Evolutionary conservation across 2,113 vertebrate species (phyloP).

Genomic region (Lethenteron camtschaticum): DNA sequence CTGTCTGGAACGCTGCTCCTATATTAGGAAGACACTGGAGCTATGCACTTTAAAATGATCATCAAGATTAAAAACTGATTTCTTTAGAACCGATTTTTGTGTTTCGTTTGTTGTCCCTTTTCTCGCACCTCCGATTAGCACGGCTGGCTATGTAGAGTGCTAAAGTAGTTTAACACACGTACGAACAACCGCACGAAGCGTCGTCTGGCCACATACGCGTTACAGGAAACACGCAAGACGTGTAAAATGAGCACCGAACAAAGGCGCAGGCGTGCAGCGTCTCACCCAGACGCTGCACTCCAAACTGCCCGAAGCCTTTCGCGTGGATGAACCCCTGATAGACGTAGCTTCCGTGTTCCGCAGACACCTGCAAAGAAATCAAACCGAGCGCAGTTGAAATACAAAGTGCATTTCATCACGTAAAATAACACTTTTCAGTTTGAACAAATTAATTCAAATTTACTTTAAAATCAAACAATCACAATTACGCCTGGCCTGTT

Average conservation of each 20-base stretch:
- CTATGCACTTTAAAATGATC: too few species aligned
- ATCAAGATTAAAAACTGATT: too few species aligned
- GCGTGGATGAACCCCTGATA: slow-evolving; percentile 91
- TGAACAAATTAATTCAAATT: too few species aligned
- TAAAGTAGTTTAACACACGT: neutral
- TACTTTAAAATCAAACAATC: too few species aligned
- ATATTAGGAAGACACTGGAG: too few species aligned
- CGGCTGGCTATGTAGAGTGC: neutral
- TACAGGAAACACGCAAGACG: neutral
- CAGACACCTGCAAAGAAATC: slow-evolving; percentile 42
- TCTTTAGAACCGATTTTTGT: neutral
- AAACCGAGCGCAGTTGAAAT: too few species aligned
- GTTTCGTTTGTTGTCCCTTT: neutral
- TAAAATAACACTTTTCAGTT: too few species aligned
- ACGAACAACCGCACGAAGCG: neutral
- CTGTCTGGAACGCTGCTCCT: too few species aligned
- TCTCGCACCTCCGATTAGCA: neutral
- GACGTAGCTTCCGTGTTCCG: slow-evolving; percentile 66
- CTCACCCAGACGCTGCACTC: slow-evolving; percentile 83
- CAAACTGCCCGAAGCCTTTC: slow-evolving; percentile 91
- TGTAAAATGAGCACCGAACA: neutral
- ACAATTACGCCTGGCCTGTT: too few species aligned
- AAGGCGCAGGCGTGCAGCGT: too few species aligned
- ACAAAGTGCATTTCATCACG: too few species aligned
- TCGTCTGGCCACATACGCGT: neutral